Evolutionary conservation across 2,797 vertebrate genomes (phyloP).

Genomic region (Octomys mimax): DNA sequence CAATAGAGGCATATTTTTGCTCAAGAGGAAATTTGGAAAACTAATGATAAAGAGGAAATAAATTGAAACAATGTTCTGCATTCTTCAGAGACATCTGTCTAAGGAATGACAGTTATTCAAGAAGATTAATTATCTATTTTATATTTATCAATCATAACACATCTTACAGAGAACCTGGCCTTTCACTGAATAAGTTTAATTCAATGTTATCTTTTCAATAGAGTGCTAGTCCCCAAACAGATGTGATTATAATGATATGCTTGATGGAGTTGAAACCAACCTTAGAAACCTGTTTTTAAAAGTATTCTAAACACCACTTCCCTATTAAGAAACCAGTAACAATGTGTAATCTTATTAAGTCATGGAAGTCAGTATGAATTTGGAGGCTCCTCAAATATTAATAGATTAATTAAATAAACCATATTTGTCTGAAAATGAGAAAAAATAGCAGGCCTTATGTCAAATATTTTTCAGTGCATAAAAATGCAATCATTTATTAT

Average conservation of each 20-base stretch:
- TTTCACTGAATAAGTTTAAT: slow-evolving; percentile 49
- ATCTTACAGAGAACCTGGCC: not conserved
- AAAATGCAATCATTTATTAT: not conserved
- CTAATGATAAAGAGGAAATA: slow-evolving; percentile 47
- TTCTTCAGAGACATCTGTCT: not conserved
- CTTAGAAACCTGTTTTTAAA: slow-evolving; percentile 33
- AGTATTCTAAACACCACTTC: slow-evolving; percentile 23
- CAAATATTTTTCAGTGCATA: slow-evolving; percentile 42
- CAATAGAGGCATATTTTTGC: not conserved
- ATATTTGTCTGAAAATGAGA: not conserved
- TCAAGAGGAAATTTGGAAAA: slow-evolving; percentile 62
- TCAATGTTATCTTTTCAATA: slow-evolving; percentile 48
- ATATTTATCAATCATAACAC: slow-evolving; percentile 50
- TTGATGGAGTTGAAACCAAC: not conserved
- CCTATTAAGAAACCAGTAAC: not conserved
- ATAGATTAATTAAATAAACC: slow-evolving; percentile 34
- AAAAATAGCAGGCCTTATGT: not conserved
- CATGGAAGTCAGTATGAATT: not conserved
- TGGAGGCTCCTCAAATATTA: slow-evolving; percentile 38
- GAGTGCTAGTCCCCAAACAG: not conserved
- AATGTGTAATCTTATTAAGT: slow-evolving; percentile 3
- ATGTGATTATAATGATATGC: slow-evolving; percentile 33
- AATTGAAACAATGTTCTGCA: not conserved
- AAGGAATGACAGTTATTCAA: not conserved
- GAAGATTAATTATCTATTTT: not conserved